These are phyloP conservation scores for Bambusicola thoracicus DNA, from an alignment of 2,113 vertebrate genomes.

Conservation along the genomic window DNA sequence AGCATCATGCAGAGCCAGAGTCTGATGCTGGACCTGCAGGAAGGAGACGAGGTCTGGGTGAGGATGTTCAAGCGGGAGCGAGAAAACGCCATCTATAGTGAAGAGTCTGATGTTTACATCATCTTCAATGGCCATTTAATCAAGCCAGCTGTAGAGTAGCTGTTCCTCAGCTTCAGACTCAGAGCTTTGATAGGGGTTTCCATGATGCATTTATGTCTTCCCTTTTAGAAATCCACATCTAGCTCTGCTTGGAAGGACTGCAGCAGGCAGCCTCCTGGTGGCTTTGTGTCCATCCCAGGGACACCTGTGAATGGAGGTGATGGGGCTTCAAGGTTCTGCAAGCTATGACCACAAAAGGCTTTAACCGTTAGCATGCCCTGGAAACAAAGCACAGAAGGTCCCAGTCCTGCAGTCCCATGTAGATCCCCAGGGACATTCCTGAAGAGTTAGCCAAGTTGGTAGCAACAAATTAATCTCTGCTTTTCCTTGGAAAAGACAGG, in stretches of 20 bases:
- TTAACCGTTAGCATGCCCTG: not conserved
- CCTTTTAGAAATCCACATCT: not conserved
- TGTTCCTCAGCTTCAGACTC: not conserved
- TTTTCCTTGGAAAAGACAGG: not conserved
- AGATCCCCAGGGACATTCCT: not conserved
- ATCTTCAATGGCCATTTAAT: conserved; percentile 88
- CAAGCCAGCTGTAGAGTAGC: conserved; percentile 75
- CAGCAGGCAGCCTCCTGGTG: not conserved
- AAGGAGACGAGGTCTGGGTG: conserved; percentile 86
- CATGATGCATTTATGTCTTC: not conserved
- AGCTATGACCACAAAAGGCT: not conserved
- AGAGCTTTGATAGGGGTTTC: not conserved
- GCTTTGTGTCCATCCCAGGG: not conserved
- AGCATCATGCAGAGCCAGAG: conserved; percentile 93
- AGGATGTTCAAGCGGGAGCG: conserved; percentile 84
- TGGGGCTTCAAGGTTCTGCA: not conserved
- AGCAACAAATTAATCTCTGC: not conserved
- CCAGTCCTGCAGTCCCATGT: not conserved
- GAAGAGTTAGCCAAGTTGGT: not conserved
- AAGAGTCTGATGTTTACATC: conserved; percentile 85
- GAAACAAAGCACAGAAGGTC: not conserved
- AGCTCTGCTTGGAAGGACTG: not conserved
- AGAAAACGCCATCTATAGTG: conserved; percentile 86
- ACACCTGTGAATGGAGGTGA: not conserved
- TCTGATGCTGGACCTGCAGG: conserved; percentile 82